Evolutionary conservation across 2,888 invertebrate genomes (phyloP).

Genomic region (Scaptomyza flava): DNA sequence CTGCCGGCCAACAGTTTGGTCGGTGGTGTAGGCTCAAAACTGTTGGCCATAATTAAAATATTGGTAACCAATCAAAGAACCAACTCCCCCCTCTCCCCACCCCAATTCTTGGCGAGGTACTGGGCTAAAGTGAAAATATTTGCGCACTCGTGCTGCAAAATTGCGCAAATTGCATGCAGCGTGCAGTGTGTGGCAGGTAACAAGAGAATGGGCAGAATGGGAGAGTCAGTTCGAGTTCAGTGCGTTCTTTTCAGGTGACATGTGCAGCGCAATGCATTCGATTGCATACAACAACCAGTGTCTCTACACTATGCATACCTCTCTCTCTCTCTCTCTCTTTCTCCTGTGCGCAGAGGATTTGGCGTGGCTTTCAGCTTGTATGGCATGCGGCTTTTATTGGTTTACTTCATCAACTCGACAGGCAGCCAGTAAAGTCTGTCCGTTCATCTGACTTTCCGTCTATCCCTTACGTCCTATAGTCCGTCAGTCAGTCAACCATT

Average conservation of each 20-base stretch:
- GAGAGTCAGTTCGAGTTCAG: constrained; percentile 11
- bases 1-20: constrained; percentile 12
- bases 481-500: constrained; percentile 54
- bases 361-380: constrained; percentile 71
- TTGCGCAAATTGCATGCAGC: constrained; percentile 78
- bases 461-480: constrained; percentile 3
- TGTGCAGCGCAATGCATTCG: constrained; percentile 61
- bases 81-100: constrained; percentile 1
- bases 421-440: constrained; percentile 47
- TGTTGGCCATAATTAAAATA: constrained; percentile 77
- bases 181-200: constrained; percentile 35
- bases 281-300: constrained; percentile 46
- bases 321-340: not conserved
- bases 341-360: constrained; percentile 57
- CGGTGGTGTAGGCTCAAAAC: constrained; percentile 13
- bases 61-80: constrained; percentile 77
- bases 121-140: constrained; percentile 58
- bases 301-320: not conserved
- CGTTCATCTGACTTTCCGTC: constrained; percentile 7
- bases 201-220: not conserved
- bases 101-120: too few species aligned
- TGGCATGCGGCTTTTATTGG: constrained; percentile 77
- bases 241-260: constrained; percentile 69
- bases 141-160: constrained; percentile 78
- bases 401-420: constrained; percentile 80